Evolutionary conservation across 1,140 invertebrate genomes (phyloP).

Genomic region (Bursaphelenchus mucronatus): DNA sequence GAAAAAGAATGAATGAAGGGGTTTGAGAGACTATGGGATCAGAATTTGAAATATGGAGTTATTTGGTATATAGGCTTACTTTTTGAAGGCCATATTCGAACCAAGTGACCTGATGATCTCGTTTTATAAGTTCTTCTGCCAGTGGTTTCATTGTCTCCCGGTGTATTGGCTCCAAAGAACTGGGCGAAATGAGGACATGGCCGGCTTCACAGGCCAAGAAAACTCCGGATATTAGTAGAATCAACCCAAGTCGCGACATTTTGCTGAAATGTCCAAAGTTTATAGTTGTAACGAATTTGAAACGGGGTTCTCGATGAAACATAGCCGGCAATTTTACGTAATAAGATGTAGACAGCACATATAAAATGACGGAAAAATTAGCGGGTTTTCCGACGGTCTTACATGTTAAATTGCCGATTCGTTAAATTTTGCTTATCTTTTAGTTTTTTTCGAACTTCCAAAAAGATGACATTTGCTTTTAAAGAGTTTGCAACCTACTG

Average conservation of each 20-base stretch:
- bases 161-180: slow-evolving; percentile 48
- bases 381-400: too few relatives aligned
- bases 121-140: slow-evolving; percentile 50
- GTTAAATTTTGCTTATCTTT: too few relatives aligned
- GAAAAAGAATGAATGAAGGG: slow-evolving; percentile 21
- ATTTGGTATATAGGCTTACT: slow-evolving; percentile 15
- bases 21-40: neutral
- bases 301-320: too few relatives aligned
- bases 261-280: too few relatives aligned
- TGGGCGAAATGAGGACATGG: slow-evolving; percentile 45
- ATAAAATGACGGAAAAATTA: too few relatives aligned
- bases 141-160: slow-evolving; percentile 48
- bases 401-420: too few relatives aligned
- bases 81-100: slow-evolving; percentile 53
- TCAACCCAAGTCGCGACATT: neutral
- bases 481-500: too few relatives aligned
- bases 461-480: too few relatives aligned
- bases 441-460: too few relatives aligned
- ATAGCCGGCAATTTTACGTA: too few relatives aligned
- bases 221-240: neutral
- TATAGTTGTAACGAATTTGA: too few relatives aligned
- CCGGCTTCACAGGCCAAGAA: slow-evolving; percentile 11
- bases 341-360: too few relatives aligned
- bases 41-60: neutral
- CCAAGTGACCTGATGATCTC: slow-evolving; percentile 56